Evolutionary conservation across 2,888 invertebrate species (phyloP).

Genomic region (Sinohyriopsis cumingii): DNA sequence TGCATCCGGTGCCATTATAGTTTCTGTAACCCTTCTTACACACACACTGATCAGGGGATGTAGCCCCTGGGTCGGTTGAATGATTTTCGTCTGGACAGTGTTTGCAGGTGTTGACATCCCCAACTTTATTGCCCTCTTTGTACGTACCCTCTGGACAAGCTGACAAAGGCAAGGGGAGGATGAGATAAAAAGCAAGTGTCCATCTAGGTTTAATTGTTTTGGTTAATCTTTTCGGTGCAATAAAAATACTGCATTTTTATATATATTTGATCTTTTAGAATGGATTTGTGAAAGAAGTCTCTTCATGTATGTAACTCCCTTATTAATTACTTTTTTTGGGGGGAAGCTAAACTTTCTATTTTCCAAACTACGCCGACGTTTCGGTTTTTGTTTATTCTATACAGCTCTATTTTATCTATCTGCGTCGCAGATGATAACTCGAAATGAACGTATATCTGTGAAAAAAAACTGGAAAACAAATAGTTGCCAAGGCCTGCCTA

Average conservation of each 20-base stretch:
- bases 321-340: no score
- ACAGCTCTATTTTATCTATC: no score
- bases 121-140: constrained; percentile 72
- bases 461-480: no score
- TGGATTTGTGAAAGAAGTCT: not conserved
- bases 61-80: constrained; percentile 76
- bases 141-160: constrained; percentile 81
- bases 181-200: not conserved
- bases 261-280: not conserved
- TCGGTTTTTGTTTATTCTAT: no score
- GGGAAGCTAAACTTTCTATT: no score
- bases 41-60: constrained; percentile 76
- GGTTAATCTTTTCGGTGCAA: not conserved
- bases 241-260: not conserved
- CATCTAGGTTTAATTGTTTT: not conserved
- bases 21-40: constrained; percentile 78
- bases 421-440: no score
- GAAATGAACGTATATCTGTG: no score
- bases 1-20: constrained; percentile 74
- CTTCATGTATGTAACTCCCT: not conserved
- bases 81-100: constrained; percentile 81
- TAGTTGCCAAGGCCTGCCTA: no score
- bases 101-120: constrained; percentile 74
- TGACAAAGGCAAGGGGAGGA: constrained; percentile 57
- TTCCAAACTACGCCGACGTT: no score